phyloP scores from a whole-genome alignment of 2,113 vertebrate species.

The Hyla sarda region DNA sequence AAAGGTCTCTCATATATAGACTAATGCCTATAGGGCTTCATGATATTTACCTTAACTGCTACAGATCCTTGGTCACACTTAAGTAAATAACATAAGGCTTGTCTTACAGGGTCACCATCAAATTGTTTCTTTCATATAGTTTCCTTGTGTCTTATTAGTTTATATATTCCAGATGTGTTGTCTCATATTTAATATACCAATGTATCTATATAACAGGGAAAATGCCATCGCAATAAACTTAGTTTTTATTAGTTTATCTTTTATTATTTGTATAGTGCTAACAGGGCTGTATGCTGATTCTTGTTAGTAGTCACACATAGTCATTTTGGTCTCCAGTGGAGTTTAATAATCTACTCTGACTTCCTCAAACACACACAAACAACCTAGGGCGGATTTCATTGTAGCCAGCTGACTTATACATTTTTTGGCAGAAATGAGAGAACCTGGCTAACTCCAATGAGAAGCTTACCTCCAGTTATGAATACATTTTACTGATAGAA shows the following conservation, averaged over 20 bases:
- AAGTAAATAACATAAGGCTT: slow-evolving; percentile 27
- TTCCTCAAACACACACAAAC: background rate
- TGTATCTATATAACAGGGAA: background rate
- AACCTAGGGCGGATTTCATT: background rate
- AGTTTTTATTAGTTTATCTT: background rate
- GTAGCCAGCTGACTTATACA: background rate
- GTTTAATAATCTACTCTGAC: background rate
- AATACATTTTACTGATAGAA: too few relatives aligned
- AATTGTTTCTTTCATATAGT: background rate
- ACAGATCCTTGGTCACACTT: slow-evolving; percentile 12
- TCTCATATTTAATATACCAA: background rate
- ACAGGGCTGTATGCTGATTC: background rate
- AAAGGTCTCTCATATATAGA: slow-evolving; percentile 24
- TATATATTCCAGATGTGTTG: background rate
- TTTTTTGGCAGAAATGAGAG: background rate
- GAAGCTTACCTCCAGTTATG: background rate
- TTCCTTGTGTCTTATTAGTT: background rate
- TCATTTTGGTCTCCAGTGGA: background rate
- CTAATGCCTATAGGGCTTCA: background rate
- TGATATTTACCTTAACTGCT: slow-evolving; percentile 23
- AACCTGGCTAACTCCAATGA: background rate
- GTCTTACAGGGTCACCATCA: slow-evolving; percentile 3
- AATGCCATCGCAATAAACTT: background rate
- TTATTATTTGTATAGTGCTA: background rate
- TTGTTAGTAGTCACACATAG: background rate